Evolutionary conservation across 2,113 vertebrate genomes (phyloP).

Genomic region (Laticauda laticaudata): DNA sequence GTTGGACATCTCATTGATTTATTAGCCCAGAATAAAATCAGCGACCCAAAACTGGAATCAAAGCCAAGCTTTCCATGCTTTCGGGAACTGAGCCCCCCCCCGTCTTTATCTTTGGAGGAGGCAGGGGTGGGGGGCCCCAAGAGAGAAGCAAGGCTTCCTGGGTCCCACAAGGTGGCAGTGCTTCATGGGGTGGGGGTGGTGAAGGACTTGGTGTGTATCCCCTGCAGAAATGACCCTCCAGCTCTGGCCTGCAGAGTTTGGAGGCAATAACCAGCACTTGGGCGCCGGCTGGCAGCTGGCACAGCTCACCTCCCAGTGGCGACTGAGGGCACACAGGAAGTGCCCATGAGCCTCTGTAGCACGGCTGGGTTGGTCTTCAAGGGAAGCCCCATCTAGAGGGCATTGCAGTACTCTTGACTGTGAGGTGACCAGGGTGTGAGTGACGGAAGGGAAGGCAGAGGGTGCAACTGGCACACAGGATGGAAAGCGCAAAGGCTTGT

Average conservation of each 20-base stretch:
- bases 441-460: neutral
- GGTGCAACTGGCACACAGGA: neutral
- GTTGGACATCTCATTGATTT: neutral
- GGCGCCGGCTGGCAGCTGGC: neutral
- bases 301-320: neutral
- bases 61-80: too few species aligned
- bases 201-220: neutral
- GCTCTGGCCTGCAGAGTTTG: neutral
- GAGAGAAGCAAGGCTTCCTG: neutral
- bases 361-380: neutral
- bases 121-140: neutral
- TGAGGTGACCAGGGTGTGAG: neutral
- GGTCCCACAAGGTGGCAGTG: neutral
- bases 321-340: fast-evolving
- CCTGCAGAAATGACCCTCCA: neutral
- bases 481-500: neutral
- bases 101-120: neutral
- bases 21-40: neutral
- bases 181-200: neutral
- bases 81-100: too few species aligned
- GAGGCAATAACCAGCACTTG: neutral
- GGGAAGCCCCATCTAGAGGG: neutral
- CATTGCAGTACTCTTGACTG: neutral
- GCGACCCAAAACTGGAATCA: neutral
- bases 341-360: neutral